Evolutionary conservation across 2,888 invertebrate species (phyloP).

Genomic region (Cosmia pyralina): DNA sequence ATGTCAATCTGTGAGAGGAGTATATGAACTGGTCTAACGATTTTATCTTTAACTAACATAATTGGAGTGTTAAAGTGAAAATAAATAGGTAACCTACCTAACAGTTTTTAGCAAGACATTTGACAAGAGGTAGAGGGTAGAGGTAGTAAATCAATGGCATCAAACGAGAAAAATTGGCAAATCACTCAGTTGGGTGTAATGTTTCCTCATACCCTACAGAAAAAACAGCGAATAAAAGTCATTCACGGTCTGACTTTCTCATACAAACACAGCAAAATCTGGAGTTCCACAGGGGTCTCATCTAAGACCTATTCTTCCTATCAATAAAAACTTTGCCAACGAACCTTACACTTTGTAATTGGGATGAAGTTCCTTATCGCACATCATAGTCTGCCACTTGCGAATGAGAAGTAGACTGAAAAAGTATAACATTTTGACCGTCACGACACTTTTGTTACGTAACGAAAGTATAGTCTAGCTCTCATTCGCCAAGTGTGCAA

Average conservation of each 20-base stretch:
- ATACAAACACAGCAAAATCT: not conserved
- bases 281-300: conserved; percentile 3
- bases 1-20: not conserved
- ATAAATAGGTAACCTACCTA: not conserved
- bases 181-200: not conserved
- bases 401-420: not conserved
- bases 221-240: not conserved
- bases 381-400: too few relatives aligned
- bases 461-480: not conserved
- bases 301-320: not conserved
- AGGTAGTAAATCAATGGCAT: not conserved
- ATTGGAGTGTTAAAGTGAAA: too few relatives aligned
- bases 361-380: not conserved
- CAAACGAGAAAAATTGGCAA: not conserved
- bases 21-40: not conserved
- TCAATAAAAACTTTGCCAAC: not conserved
- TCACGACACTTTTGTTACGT: not conserved
- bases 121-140: not conserved
- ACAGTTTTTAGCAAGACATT: not conserved
- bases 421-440: not conserved
- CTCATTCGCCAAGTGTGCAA: not conserved
- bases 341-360: not conserved
- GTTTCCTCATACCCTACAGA: not conserved
- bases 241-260: not conserved
- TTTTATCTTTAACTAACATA: not conserved